A percentile compares a stretch with the other conserved stretches of the same genome.
Evolutionary conservation across 2,797 vertebrate genomes (phyloP).

Genomic region (Spondyliosoma cantharus): DNA sequence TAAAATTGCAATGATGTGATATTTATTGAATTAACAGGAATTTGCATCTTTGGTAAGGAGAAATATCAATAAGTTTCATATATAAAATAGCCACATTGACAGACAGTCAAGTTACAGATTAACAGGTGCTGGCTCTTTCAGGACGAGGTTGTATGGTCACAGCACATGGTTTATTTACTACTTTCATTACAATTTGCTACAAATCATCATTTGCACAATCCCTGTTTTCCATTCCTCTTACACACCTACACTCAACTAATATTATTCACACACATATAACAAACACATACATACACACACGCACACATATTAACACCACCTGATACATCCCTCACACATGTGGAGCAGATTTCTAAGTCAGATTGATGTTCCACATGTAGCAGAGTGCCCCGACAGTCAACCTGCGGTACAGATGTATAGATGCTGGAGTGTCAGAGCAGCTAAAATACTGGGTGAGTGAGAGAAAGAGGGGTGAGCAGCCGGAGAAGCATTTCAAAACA

Average conservation of each 20-base stretch:
- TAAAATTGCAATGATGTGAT: neutral
- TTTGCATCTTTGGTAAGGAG: neutral
- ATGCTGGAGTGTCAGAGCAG: slow-evolving; percentile 31
- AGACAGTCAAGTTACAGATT: neutral
- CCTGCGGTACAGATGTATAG: slow-evolving; percentile 81
- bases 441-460: slow-evolving; percentile 11
- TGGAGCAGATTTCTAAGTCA: slow-evolving; percentile 64
- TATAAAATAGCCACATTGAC: neutral
- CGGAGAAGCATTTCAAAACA: slow-evolving; percentile 35
- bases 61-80: neutral
- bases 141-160: neutral
- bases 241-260: slow-evolving; percentile 15
- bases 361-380: slow-evolving; percentile 71
- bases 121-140: neutral
- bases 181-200: neutral
- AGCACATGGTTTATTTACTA: neutral
- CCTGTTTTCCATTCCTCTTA: slow-evolving; percentile 4
- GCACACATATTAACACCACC: slow-evolving; percentile 40
- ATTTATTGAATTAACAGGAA: neutral
- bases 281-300: slow-evolving; percentile 19
- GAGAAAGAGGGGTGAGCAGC: slow-evolving; percentile 25
- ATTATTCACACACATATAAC: slow-evolving; percentile 23
- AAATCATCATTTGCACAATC: slow-evolving; percentile 1
- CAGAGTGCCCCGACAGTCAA: slow-evolving; percentile 48
- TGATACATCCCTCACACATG: slow-evolving; percentile 66